A percentile compares a stretch with the other conserved stretches of the same genome.
Conservation (phyloP, 2,113 vertebrate species). For the Macaca mulatta region DNA sequence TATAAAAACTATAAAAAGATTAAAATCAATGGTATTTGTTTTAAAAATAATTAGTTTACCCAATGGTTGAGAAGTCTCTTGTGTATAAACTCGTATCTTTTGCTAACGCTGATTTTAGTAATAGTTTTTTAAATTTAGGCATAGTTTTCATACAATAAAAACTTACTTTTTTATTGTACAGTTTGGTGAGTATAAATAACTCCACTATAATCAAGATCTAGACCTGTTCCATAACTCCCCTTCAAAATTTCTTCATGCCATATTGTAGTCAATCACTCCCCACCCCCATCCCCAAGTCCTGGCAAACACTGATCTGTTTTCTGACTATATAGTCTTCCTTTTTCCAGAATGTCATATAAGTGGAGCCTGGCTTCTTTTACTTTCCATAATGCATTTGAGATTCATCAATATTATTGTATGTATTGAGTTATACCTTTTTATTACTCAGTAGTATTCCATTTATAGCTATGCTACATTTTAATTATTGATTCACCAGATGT, state of each 20-base stretch:
- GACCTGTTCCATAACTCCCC: not conserved
- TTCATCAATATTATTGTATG: not conserved
- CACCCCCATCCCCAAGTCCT: not conserved
- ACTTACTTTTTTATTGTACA: not conserved
- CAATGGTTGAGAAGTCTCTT: not conserved
- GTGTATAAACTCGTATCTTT: not conserved
- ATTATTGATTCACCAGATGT: not conserved
- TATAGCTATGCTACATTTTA: not conserved
- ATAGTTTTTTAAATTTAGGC: not conserved
- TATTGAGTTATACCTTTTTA: not conserved
- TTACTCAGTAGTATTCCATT: not conserved
- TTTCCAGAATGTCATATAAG: not conserved
- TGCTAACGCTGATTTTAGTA: not conserved
- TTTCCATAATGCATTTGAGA: not conserved
- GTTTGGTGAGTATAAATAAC: not conserved
- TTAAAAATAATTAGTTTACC: not conserved
- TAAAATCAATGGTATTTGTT: not conserved
- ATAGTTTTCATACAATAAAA: not conserved
- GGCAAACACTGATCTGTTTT: not conserved
- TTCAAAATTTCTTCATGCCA: not conserved
- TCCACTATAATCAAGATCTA: not conserved
- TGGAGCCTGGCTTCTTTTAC: not conserved
- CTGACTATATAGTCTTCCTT: not conserved
- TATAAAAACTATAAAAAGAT: not conserved
- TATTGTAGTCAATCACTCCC: not conserved